phyloP scores from a whole-genome alignment of 2,888 invertebrate genomes.

The Phyllotreta striolata region DNA sequence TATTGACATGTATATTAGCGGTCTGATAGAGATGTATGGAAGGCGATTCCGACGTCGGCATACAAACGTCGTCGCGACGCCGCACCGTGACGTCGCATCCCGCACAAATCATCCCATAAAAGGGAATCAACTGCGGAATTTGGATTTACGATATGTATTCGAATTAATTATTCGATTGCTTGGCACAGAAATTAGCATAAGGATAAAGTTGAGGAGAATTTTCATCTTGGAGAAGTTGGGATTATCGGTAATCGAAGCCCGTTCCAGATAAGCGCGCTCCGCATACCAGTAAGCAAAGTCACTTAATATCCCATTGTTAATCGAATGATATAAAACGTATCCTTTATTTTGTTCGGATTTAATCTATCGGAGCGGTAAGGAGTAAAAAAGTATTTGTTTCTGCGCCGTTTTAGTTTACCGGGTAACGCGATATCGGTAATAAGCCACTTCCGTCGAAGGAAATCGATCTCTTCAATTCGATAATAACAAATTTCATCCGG shows the following conservation, averaged over 20 bases:
- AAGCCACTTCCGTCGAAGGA: constrained; percentile 24
- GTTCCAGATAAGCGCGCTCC: no score
- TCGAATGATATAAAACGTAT: constrained; percentile 22
- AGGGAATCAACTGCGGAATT: constrained; percentile 37
- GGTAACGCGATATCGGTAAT: constrained; percentile 24
- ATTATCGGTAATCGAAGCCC: no score
- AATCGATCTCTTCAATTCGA: constrained; percentile 7
- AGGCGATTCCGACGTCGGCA: constrained; percentile 41
- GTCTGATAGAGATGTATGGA: constrained; percentile 53
- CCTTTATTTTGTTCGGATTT: constrained; percentile 36
- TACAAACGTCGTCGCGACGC: constrained; percentile 42
- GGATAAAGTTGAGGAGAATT: no score
- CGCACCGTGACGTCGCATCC: constrained; percentile 30
- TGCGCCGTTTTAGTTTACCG: constrained; percentile 30
- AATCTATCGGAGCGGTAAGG: constrained; percentile 43
- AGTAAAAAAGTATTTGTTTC: constrained; percentile 25
- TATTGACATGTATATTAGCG: constrained; percentile 56
- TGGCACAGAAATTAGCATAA: no score
- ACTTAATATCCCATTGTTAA: constrained; percentile 22
- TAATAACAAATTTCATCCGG: no score
- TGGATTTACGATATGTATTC: constrained; percentile 38
- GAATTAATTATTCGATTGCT: constrained; percentile 33
- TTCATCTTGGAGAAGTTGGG: no score
- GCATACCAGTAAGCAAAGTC: constrained; percentile 1
- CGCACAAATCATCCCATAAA: constrained; percentile 45